A percentile compares a stretch with the other conserved stretches of the same genome.
Evolutionary conservation across 2,113 vertebrate genomes (phyloP).

Genomic region (Prionailurus bengalensis): DNA sequence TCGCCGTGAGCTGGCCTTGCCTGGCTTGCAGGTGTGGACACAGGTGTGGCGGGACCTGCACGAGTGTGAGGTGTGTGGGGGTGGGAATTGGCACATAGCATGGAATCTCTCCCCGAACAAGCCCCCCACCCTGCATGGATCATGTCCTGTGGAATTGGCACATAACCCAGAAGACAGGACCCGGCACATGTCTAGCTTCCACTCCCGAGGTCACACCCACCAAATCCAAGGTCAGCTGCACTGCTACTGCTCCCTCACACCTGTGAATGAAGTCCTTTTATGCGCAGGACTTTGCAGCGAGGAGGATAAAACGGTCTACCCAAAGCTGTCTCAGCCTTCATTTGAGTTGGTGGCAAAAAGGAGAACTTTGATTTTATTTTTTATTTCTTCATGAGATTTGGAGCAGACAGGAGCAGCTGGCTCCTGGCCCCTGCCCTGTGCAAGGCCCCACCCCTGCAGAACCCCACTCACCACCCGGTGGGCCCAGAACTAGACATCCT

Average conservation of each 20-base stretch:
- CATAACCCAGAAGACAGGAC: background rate
- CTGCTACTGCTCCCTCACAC: accelerated
- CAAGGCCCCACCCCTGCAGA: background rate
- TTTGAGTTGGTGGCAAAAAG: background rate
- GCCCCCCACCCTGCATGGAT: accelerated
- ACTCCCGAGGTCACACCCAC: background rate
- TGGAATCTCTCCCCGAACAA: accelerated
- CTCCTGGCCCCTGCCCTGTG: background rate
- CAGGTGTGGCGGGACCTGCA: background rate
- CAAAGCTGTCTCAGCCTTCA: background rate
- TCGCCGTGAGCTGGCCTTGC: background rate
- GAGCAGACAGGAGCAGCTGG: background rate
- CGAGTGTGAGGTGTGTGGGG: background rate
- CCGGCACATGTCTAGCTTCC: accelerated
- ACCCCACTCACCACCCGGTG: background rate
- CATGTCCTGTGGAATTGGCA: accelerated
- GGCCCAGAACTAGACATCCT: background rate
- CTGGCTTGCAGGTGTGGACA: background rate
- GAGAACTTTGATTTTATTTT: background rate
- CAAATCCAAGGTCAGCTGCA: background rate
- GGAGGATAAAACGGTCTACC: background rate
- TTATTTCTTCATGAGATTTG: background rate
- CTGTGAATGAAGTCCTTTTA: accelerated
- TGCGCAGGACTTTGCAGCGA: background rate
- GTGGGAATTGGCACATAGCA: accelerated